phyloP scores from a whole-genome alignment of 1,140 invertebrate species.

The Sitophilus oryzae region DNA sequence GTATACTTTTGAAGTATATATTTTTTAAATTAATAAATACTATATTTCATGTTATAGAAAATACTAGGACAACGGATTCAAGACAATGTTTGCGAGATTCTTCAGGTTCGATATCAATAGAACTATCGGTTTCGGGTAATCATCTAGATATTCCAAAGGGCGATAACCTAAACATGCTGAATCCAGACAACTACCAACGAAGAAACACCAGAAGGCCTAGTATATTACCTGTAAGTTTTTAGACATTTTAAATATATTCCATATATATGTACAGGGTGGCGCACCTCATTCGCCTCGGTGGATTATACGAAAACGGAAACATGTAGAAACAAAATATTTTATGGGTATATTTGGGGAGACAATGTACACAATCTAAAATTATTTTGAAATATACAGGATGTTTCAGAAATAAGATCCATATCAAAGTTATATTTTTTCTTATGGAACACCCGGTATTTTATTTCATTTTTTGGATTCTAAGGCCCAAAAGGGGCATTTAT shows the following conservation, averaged over 20 bases:
- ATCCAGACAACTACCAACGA: slow-evolving; percentile 70
- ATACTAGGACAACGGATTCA: slow-evolving; percentile 48
- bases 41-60: slow-evolving; percentile 40
- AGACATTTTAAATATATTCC: neutral
- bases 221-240: slow-evolving; percentile 71
- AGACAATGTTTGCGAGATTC: slow-evolving; percentile 58
- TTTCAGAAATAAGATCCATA: no score
- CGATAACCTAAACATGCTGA: slow-evolving; percentile 74
- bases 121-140: slow-evolving; percentile 59
- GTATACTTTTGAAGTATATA: no score
- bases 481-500: no score
- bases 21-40: no score
- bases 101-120: slow-evolving; percentile 54
- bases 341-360: no score
- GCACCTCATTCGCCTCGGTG: slow-evolving; percentile 2
- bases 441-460: neutral
- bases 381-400: no score
- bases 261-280: neutral
- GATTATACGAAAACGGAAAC: no score
- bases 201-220: slow-evolving; percentile 78
- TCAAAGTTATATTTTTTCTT: no score
- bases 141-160: slow-evolving; percentile 69
- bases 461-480: no score
- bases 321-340: no score
- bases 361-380: no score